Percentiles rank a stretch among this genome's conserved stretches.
These are phyloP conservation scores for Periophthalmodon schlosseri DNA, from an alignment of 2,113 vertebrate species.

Conservation along the genomic window DNA sequence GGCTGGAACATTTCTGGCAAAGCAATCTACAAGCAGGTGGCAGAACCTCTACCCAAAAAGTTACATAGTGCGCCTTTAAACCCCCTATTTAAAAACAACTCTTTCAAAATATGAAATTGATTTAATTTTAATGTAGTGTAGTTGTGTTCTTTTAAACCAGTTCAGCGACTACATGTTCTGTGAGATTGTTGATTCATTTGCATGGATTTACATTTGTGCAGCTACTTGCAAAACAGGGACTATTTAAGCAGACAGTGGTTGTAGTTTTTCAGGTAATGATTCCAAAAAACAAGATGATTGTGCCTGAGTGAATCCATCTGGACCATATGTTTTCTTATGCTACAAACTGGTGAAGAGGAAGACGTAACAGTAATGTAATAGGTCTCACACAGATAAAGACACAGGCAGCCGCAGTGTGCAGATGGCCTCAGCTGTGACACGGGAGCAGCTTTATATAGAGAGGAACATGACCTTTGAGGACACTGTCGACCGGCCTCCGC, in stretches of 20 bases:
- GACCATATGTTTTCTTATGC: conserved; percentile 36
- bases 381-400: conserved; percentile 14
- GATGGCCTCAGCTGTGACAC: conserved; percentile 44
- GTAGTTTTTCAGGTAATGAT: conserved; percentile 39
- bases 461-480: conserved; percentile 40
- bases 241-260: conserved; percentile 13
- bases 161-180: not conserved
- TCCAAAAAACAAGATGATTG: conserved; percentile 45
- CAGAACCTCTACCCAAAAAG: not conserved
- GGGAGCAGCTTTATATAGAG: conserved; percentile 34
- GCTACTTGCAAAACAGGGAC: not conserved
- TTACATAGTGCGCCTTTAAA: no score
- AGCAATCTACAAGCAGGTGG: not conserved
- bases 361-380: conserved; percentile 32
- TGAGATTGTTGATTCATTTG: conserved; percentile 1
- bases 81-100: no score
- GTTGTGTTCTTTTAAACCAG: no score
- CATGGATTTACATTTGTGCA: not conserved
- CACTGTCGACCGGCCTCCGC: conserved; percentile 22
- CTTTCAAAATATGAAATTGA: no score
- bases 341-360: conserved; percentile 29
- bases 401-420: conserved; percentile 6
- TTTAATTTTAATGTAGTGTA: no score
- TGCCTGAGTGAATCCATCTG: conserved; percentile 49
- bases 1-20: not conserved